A percentile compares a stretch with the other conserved stretches of the same genome.
phyloP scores from a whole-genome alignment of 2,797 vertebrate species.

The Halcyon smyrnensis region DNA sequence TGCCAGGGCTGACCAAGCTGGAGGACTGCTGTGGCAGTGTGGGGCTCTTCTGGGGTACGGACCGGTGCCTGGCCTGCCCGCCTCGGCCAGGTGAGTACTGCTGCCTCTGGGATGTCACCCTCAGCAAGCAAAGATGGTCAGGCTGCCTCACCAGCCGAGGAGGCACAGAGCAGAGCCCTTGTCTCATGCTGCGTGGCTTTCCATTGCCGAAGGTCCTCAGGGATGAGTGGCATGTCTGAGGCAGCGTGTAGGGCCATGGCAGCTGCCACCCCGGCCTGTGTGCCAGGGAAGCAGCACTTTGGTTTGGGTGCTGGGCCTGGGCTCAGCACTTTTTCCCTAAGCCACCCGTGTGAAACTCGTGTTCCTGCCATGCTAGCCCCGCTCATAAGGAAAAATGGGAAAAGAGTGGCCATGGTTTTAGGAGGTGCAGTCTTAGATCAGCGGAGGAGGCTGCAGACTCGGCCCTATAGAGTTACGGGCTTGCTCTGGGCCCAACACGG shows the following conservation, averaged over 20 bases:
- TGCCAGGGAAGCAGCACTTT: neutral
- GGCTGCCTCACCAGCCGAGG: accelerated
- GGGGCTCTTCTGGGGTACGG: constrained; percentile 90
- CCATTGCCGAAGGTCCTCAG: neutral
- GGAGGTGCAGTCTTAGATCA: neutral
- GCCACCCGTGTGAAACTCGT: neutral
- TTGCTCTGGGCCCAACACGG: constrained; percentile 53
- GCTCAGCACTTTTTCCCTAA: neutral
- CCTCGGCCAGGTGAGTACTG: constrained; percentile 88
- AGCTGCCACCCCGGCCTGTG: neutral
- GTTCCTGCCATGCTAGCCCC: neutral
- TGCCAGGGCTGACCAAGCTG: constrained; percentile 89
- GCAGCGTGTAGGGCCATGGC: neutral
- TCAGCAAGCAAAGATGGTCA: accelerated
- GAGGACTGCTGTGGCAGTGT: constrained; percentile 96
- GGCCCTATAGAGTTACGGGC: constrained; percentile 66
- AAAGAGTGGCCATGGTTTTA: constrained; percentile 14
- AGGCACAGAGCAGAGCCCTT: neutral
- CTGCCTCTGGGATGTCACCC: accelerated
- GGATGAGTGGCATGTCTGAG: neutral
- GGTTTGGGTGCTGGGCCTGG: neutral
- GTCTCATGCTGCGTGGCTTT: neutral
- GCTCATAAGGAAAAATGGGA: neutral
- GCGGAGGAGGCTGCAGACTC: constrained; percentile 54
- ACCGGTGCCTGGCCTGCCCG: constrained; percentile 87